Evolutionary conservation across 2,113 vertebrate species (phyloP), one percentile per base, ranked within the genome.

Genomic region (Microcebus ravelobensis): DNA sequence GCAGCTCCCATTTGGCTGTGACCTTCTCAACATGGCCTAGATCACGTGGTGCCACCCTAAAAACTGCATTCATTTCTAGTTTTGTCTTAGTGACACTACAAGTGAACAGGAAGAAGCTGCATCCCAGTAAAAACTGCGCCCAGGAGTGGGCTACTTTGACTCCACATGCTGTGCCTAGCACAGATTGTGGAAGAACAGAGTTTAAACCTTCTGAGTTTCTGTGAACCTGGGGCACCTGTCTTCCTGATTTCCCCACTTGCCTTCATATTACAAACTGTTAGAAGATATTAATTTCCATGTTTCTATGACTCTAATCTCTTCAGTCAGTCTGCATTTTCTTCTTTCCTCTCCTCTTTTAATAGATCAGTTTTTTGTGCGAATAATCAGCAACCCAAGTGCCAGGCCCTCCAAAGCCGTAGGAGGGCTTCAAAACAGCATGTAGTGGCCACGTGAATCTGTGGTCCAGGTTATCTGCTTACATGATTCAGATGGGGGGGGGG

Each of bases 141-240:
- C 5, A 18, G 0, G 0, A 6, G 11, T 25, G 50, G 8, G 36
- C 36, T 25, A 39, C 81, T 67, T 48, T 13, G 31, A 18, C 25
- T n/a, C 23, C 9, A 3, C 29, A 36, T 59, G 71, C 71, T 23
- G 55, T 2, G 13, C 21, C 61, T 76, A 11, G 20, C 36, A 73
- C 23, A 57, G 73, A 34, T 17, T 8, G 4, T 61, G 61, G 4
- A 63, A 20, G 25, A 34, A n/a, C 20, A 2, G 25, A 42, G 18
- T 42, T 45, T 50, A 23, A 20, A 45, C 31, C 59, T 74, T 48
- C 29, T 31, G 39, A n/a, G 29, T 61, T 50, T 50, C 73, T 63
- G 34, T 45, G 45, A 42, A 65, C 74, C 65, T 67, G 29, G 13
- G 63, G 12, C 63, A 15, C 63, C 63, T 34, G 29, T 67, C 63